Base-by-base conservation (phyloP, 2,888 invertebrate genomes). In the Ptychoptera albimana region DNA sequence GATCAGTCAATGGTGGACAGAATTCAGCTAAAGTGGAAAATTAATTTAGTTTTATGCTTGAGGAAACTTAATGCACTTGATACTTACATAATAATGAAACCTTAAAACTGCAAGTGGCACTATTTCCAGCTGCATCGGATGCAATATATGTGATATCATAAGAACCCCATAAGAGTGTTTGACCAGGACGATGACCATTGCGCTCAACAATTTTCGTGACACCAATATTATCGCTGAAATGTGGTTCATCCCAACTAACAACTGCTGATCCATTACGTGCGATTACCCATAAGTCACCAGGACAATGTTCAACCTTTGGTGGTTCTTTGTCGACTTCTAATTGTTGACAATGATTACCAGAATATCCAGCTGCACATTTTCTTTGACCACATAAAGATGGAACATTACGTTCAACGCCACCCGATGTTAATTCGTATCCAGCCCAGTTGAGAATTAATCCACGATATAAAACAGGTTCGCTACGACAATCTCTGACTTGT, bases 101-200 rank as follows among this genome's bases (percentile, higher is more conserved):
- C 63, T 85, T 88, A 68, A 94, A 94, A 50, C 80, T 79, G 61
- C 94, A 94, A 8, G 80, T 81, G 4, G 91, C 94, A 40, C 87
- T 80, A 57, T 94, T 94, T 52, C 89, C 91, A 37, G 87, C 85
- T 42, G 81, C 83, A 68, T 94, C 94, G 49, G 82, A 84, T 15
- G 92, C 94, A n/a, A 92, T 81, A 56, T 92, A 93, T 30, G 86
- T 87, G 49, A 94, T 84, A 51, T 87, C 85, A 53, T 91, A 91
- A n/a, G 81, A 77, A 53, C 89, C 91, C 89, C 89, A 89, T 9
- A 87, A 71, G 2, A 91, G 69, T 1, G 86, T 88, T 57, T 89
- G 86, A 16, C 91, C 91, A 2, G 91, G 84, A 49, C 79, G 73
- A 56, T 89, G 88, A 31, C 87, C 88, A 57, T 80, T 87, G 55